Conservation (phyloP, 2,113 vertebrate species). For the Lynx canadensis region DNA sequence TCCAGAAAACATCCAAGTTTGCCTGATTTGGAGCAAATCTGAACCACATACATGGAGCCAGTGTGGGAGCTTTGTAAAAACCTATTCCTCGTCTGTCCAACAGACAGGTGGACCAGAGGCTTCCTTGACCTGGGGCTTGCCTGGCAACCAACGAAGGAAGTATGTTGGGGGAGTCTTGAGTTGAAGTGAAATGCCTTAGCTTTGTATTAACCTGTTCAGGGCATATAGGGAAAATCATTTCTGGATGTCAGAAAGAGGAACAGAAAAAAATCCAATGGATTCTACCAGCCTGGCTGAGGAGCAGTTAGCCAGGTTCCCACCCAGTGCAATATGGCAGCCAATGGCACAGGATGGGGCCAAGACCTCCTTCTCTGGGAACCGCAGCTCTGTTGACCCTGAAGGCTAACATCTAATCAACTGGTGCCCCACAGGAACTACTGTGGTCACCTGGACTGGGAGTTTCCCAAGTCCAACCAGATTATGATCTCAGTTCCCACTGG, state of each 20-base stretch:
- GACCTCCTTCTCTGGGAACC: not conserved
- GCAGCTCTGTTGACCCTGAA: not conserved
- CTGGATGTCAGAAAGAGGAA: not conserved
- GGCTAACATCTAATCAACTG: not conserved
- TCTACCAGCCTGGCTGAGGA: not conserved
- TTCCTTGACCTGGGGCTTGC: not conserved
- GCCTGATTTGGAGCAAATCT: not conserved
- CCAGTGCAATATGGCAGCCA: accelerated
- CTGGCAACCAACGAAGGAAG: not conserved
- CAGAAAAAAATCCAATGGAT: not conserved
- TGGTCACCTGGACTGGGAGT: not conserved
- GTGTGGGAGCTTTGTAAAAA: not conserved
- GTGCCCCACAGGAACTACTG: not conserved
- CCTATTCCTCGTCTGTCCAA: accelerated
- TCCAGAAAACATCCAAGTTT: not conserved
- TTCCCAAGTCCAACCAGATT: not conserved
- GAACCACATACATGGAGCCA: not conserved
- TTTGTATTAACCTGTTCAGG: not conserved
- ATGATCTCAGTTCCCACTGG: not conserved
- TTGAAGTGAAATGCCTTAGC: not conserved
- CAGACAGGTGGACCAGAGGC: not conserved
- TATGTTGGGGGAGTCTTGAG: not conserved
- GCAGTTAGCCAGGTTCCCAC: not conserved
- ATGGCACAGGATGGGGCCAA: not conserved
- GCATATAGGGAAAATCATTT: not conserved